A percentile compares a stretch with the other conserved stretches of the same genome.
These are phyloP conservation scores for Leptogaster cylindrica DNA, from an alignment of 2,888 invertebrate species.

Conservation along the genomic window DNA sequence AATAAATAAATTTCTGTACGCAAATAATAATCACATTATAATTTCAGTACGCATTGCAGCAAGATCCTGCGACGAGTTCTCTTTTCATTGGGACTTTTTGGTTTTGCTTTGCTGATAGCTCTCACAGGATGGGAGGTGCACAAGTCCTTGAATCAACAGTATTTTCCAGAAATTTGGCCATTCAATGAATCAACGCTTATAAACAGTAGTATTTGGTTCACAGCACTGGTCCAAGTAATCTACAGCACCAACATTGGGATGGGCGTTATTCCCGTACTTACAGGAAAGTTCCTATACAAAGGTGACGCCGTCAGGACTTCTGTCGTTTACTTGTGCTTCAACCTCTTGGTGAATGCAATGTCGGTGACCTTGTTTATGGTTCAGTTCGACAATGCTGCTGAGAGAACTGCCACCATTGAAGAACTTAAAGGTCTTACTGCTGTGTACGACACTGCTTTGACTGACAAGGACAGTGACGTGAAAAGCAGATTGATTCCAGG, in stretches of 20 bases:
- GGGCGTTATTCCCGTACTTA: constrained; percentile 60
- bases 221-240: constrained; percentile 61
- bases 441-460: constrained; percentile 58
- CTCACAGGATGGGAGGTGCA: constrained; percentile 60
- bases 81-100: constrained; percentile 57
- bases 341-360: constrained; percentile 59
- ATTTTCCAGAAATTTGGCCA: constrained; percentile 58
- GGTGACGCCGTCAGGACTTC: constrained; percentile 62
- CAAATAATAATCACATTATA: neutral
- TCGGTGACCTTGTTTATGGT: constrained; percentile 61
- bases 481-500: constrained; percentile 54
- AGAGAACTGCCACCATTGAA: constrained; percentile 47
- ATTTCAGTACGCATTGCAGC: constrained; percentile 59
- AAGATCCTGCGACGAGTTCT: constrained; percentile 58
- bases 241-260: constrained; percentile 61
- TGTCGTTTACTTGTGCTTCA: constrained; percentile 61
- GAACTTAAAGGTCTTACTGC: constrained; percentile 60
- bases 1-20: constrained; percentile 7
- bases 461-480: constrained; percentile 51
- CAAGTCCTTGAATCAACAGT: constrained; percentile 55
- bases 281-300: constrained; percentile 62
- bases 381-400: constrained; percentile 56
- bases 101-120: constrained; percentile 55
- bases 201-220: constrained; percentile 60
- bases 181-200: constrained; percentile 53